These are phyloP conservation scores for Crocodylus rhombifer DNA, from an alignment of 2,797 vertebrate genomes.

Conservation along the genomic window DNA sequence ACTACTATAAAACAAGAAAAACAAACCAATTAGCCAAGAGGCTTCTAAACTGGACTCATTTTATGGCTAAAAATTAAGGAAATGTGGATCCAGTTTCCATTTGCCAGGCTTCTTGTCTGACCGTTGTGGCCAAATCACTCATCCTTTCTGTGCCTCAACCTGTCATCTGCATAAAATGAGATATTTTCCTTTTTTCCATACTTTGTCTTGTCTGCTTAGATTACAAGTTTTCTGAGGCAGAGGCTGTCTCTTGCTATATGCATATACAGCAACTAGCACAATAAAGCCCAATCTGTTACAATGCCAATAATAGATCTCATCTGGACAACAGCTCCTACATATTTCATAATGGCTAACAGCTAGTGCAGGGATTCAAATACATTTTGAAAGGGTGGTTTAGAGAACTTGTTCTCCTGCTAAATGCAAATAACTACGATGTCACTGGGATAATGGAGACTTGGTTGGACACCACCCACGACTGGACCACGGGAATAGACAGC, in stretches of 20 bases:
- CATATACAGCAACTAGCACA: background rate
- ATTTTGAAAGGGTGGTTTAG: background rate
- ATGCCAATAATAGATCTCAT: background rate
- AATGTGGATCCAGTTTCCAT: background rate
- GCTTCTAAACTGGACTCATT: background rate
- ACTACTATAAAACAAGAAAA: no score
- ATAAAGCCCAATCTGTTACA: background rate
- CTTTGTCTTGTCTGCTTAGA: background rate
- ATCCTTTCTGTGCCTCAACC: background rate
- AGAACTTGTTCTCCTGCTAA: no score
- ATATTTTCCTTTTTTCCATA: background rate
- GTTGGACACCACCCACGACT: no score
- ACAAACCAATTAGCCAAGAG: no score
- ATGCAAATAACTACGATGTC: no score
- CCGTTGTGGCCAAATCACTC: accelerated
- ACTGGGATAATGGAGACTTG: no score
- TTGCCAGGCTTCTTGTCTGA: background rate
- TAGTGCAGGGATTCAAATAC: background rate
- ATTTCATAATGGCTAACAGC: background rate
- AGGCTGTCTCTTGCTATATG: background rate
- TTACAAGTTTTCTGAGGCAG: background rate
- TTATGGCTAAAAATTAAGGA: background rate
- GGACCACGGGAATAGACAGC: no score
- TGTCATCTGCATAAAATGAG: background rate
- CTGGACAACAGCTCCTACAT: background rate